Evolutionary conservation across 2,113 vertebrate genomes (phyloP).

Genomic region (Siniperca knerii): DNA sequence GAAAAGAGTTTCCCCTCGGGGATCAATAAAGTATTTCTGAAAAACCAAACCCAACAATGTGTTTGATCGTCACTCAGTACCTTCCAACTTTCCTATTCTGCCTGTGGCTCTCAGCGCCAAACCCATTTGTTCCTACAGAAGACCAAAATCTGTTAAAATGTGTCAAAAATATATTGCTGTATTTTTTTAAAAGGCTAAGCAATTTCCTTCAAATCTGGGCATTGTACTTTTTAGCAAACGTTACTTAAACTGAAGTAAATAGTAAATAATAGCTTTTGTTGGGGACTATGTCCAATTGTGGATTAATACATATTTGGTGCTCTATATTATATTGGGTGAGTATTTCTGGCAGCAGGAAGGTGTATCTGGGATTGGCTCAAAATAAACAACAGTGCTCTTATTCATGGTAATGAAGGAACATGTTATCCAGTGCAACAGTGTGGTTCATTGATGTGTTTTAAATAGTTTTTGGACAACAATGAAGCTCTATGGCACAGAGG

Average conservation of each 20-base stretch:
- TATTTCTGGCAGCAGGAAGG: neutral
- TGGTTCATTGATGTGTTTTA: neutral
- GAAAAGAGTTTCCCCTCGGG: too few species aligned
- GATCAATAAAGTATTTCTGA: too few species aligned
- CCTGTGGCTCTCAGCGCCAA: neutral
- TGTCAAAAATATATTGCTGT: neutral
- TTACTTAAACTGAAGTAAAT: neutral
- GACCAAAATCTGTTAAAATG: neutral
- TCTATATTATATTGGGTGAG: too few species aligned
- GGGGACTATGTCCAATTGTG: neutral
- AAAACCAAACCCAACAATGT: neutral
- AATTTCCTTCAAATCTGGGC: neutral
- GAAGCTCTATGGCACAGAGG: neutral
- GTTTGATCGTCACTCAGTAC: neutral
- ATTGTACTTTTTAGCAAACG: neutral
- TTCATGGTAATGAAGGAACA: neutral
- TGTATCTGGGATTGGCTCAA: neutral
- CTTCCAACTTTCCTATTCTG: neutral
- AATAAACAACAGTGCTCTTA: neutral
- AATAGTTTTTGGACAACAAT: neutral
- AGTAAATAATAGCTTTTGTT: neutral
- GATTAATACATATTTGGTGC: neutral
- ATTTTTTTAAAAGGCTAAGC: neutral
- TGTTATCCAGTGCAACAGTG: neutral
- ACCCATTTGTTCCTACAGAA: neutral